A percentile compares a stretch with the other conserved stretches of the same genome.
phyloP scores from a whole-genome alignment of 2,797 vertebrate species.

The Harpagifer antarcticus region DNA sequence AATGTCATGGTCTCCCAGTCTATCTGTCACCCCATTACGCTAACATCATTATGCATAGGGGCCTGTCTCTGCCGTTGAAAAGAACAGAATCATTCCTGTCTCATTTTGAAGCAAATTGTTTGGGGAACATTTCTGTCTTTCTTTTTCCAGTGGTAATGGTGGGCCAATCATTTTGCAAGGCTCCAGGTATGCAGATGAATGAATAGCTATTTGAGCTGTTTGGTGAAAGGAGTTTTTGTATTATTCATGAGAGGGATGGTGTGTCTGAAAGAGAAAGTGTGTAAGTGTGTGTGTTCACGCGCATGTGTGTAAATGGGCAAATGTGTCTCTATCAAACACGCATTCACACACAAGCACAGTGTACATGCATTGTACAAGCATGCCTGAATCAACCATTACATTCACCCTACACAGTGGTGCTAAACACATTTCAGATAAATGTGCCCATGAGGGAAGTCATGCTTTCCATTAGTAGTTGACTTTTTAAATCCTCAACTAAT shows the following conservation, averaged over 20 bases:
- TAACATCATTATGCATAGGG: slow-evolving; percentile 88
- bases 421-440: slow-evolving; percentile 11
- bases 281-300: slow-evolving; percentile 32
- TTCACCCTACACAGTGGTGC: slow-evolving; percentile 7
- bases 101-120: slow-evolving; percentile 89
- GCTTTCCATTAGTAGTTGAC: background rate
- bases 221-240: slow-evolving; percentile 82
- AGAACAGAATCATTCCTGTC: slow-evolving; percentile 87
- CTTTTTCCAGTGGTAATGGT: slow-evolving; percentile 68
- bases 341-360: slow-evolving; percentile 43
- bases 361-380: slow-evolving; percentile 33
- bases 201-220: slow-evolving; percentile 84
- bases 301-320: slow-evolving; percentile 38
- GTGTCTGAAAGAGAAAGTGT: slow-evolving; percentile 65
- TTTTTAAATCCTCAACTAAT: slow-evolving; percentile 20
- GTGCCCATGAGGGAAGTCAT: background rate
- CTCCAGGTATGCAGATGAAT: slow-evolving; percentile 87
- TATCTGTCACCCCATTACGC: slow-evolving; percentile 87
- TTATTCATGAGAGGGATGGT: slow-evolving; percentile 83
- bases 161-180: slow-evolving; percentile 84
- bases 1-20: slow-evolving; percentile 87
- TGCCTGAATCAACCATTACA: slow-evolving; percentile 3
- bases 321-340: slow-evolving; percentile 45
- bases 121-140: slow-evolving; percentile 82
- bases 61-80: slow-evolving; percentile 80